These are phyloP conservation scores for Microctenopoma stevenorrisi DNA, from an alignment of 2,797 vertebrate genomes.

Conservation along the genomic window DNA sequence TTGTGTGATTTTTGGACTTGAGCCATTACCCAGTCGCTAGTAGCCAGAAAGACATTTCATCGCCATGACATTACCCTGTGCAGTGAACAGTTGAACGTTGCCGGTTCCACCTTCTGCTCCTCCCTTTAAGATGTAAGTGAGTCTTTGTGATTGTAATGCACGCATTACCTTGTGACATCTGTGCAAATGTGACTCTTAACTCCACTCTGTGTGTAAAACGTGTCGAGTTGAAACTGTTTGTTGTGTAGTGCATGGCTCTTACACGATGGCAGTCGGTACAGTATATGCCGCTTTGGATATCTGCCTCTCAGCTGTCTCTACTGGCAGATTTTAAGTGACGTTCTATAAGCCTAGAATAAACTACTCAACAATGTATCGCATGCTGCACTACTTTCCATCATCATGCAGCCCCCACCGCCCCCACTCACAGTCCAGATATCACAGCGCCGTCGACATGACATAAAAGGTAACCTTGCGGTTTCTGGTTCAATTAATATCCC, in stretches of 20 bases:
- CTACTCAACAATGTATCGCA: slow-evolving; percentile 70
- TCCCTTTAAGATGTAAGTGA: slow-evolving; percentile 74
- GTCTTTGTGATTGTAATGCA: slow-evolving; percentile 72
- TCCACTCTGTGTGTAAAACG: slow-evolving; percentile 54
- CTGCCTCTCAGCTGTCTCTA: slow-evolving; percentile 66
- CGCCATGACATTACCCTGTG: slow-evolving; percentile 25
- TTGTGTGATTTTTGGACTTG: slow-evolving; percentile 95
- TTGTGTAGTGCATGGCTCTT: slow-evolving; percentile 77
- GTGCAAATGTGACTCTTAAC: slow-evolving; percentile 69
- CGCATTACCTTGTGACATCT: slow-evolving; percentile 70
- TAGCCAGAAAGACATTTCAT: slow-evolving; percentile 64
- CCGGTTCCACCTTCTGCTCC: slow-evolving; percentile 32
- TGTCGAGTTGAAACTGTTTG: slow-evolving; percentile 70
- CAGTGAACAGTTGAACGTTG: slow-evolving; percentile 50
- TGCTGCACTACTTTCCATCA: slow-evolving; percentile 51
- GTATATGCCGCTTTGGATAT: slow-evolving; percentile 62
- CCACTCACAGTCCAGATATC: slow-evolving; percentile 71
- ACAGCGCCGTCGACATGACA: slow-evolving; percentile 71
- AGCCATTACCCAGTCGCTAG: slow-evolving; percentile 92
- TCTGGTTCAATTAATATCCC: slow-evolving; percentile 83
- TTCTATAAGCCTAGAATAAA: slow-evolving; percentile 70
- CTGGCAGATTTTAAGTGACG: slow-evolving; percentile 69
- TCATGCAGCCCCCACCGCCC: neutral
- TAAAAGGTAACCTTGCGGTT: slow-evolving; percentile 83
- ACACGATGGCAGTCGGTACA: slow-evolving; percentile 55